phyloP scores from a whole-genome alignment of 2,797 vertebrate genomes.

The Myotis findleyi region DNA sequence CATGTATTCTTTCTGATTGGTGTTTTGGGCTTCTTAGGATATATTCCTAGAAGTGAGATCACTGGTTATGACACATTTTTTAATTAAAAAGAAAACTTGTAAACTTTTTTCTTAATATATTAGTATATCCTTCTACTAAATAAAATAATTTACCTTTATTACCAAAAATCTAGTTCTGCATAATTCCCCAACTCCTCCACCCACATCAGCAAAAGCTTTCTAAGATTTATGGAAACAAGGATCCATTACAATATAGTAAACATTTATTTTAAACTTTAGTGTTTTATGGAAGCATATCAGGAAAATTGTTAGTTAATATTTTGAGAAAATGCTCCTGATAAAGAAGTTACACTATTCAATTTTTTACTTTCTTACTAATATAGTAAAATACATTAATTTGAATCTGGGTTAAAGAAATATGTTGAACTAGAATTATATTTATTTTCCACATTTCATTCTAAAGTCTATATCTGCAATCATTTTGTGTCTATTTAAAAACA shows the following conservation, averaged over 20 bases:
- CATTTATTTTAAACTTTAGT: neutral
- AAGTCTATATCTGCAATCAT: neutral
- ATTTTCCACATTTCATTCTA: neutral
- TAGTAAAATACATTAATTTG: neutral
- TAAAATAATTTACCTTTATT: conserved; percentile 9
- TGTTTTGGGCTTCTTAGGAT: too few relatives aligned
- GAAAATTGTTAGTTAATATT: neutral
- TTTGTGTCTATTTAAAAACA: neutral
- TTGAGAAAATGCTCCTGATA: neutral
- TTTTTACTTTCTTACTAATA: neutral
- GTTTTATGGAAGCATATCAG: neutral
- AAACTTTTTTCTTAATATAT: neutral
- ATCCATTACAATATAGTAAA: neutral
- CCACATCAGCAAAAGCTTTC: neutral
- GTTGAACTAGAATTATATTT: neutral
- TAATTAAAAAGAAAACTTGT: neutral
- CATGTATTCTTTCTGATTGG: too few relatives aligned
- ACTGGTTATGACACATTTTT: neutral
- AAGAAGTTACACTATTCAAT: neutral
- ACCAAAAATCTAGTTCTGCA: neutral
- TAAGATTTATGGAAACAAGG: neutral
- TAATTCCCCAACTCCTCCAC: neutral
- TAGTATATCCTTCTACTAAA: neutral
- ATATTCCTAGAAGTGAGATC: too few relatives aligned
- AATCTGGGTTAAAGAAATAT: neutral